Percentiles rank a stretch among this genome's conserved stretches.
Evolutionary conservation across 2,797 vertebrate species (phyloP).

Genomic region (Parambassis ranga): DNA sequence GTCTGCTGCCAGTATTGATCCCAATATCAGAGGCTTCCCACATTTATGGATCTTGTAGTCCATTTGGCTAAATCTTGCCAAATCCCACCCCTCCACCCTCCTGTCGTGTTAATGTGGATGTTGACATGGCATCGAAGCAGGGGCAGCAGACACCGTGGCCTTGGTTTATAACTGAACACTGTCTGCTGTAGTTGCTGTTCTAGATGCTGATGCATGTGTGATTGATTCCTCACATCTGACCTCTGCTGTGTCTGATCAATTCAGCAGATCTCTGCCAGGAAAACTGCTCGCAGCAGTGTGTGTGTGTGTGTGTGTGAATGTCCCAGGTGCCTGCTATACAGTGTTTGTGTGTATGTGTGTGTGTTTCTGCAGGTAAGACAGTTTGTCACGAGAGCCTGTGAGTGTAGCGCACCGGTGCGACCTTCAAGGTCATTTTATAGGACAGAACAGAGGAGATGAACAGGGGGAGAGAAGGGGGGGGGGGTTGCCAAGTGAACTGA

Average conservation of each 20-base stretch:
- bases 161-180: slow-evolving; percentile 17
- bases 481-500: slow-evolving; percentile 6
- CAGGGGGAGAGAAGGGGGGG: slow-evolving; percentile 3
- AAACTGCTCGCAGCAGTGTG: slow-evolving; percentile 19
- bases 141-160: slow-evolving; percentile 34
- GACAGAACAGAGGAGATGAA: slow-evolving; percentile 33
- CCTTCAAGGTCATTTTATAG: slow-evolving; percentile 72
- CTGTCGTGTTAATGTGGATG: slow-evolving; percentile 17
- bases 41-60: slow-evolving; percentile 15
- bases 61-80: slow-evolving; percentile 20
- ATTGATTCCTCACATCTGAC: slow-evolving; percentile 74
- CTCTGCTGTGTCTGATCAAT: slow-evolving; percentile 71
- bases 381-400: slow-evolving; percentile 47
- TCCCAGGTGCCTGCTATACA: not conserved
- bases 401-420: slow-evolving; percentile 30
- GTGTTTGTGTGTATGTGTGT: slow-evolving; percentile 10
- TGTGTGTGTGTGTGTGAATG: not conserved
- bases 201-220: slow-evolving; percentile 60
- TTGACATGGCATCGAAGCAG: slow-evolving; percentile 41
- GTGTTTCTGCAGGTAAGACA: slow-evolving; percentile 47
- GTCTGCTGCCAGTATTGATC: slow-evolving; percentile 11
- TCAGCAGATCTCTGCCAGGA: slow-evolving; percentile 50
- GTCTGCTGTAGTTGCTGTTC: slow-evolving; percentile 35
- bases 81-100: too few relatives aligned
- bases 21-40: slow-evolving; percentile 8